Conservation (phyloP, 2,888 invertebrate genomes). For the Podotricha telesiphe region DNA sequence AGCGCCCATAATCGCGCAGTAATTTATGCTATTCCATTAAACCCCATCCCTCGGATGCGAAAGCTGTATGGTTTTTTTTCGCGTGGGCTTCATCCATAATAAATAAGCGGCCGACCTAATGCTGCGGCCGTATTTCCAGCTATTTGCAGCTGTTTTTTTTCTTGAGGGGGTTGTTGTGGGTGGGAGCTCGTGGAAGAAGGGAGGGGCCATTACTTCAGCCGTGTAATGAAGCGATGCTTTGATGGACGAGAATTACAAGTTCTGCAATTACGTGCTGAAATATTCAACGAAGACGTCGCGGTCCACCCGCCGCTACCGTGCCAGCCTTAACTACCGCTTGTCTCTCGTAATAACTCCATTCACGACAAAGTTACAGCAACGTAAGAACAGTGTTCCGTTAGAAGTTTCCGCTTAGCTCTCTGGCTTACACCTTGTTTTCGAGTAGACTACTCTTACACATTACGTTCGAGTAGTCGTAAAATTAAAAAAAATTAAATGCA, state of each 20-base stretch:
- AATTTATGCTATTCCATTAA: constrained; percentile 50
- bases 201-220: constrained; percentile 53
- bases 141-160: constrained; percentile 49
- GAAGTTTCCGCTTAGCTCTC: constrained; percentile 41
- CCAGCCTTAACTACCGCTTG: constrained; percentile 44
- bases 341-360: constrained; percentile 42
- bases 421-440: constrained; percentile 36
- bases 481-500: constrained; percentile 18
- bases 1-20: constrained; percentile 44
- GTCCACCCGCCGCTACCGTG: constrained; percentile 31
- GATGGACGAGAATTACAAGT: constrained; percentile 55
- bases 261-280: constrained; percentile 67
- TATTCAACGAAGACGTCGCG: constrained; percentile 57
- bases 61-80: constrained; percentile 50
- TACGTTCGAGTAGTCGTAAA: constrained; percentile 1
- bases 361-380: constrained; percentile 43
- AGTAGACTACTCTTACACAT: constrained; percentile 25
- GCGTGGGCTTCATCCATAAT: constrained; percentile 60
- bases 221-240: constrained; percentile 57
- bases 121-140: constrained; percentile 48
- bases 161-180: constrained; percentile 9
- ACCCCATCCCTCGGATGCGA: constrained; percentile 41
- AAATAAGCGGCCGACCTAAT: constrained; percentile 63
- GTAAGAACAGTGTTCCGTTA: constrained; percentile 42
- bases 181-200: constrained; percentile 21